A percentile compares a stretch with the other conserved stretches of the same genome.
These are phyloP conservation scores for Marmota monax DNA, from an alignment of 2,113 vertebrate genomes.

Conservation along the genomic window DNA sequence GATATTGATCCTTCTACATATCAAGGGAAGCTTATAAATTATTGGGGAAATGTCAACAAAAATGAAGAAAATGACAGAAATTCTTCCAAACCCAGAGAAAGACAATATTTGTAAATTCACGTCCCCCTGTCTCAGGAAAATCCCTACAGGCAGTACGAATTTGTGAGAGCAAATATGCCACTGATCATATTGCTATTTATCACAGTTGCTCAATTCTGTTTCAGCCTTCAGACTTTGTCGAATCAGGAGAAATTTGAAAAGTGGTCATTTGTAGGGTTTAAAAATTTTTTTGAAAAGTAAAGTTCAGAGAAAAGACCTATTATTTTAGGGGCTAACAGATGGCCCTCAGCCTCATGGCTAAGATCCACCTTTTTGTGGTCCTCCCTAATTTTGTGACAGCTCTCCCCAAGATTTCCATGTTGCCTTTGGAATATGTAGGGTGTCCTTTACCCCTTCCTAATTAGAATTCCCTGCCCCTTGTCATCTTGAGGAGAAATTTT, in stretches of 20 bases:
- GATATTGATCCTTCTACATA: slow-evolving; percentile 72
- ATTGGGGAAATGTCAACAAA: slow-evolving; percentile 82
- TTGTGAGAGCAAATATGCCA: slow-evolving; percentile 65
- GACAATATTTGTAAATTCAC: slow-evolving; percentile 79
- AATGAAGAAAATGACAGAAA: slow-evolving; percentile 75
- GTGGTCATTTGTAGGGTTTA: neutral
- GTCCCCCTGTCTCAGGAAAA: slow-evolving; percentile 45
- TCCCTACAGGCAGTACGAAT: slow-evolving; percentile 67
- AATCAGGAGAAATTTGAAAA: slow-evolving; percentile 75
- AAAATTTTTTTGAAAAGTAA: slow-evolving; percentile 53
- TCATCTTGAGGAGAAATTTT: neutral
- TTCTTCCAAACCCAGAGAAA: slow-evolving; percentile 59
- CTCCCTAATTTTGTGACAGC: slow-evolving; percentile 11
- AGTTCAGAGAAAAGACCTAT: slow-evolving; percentile 43
- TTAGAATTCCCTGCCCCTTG: neutral
- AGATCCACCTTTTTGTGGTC: neutral
- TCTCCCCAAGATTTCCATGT: neutral
- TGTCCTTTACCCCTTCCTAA: neutral
- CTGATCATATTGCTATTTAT: slow-evolving; percentile 78
- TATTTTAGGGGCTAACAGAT: slow-evolving; percentile 1
- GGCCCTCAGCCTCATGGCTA: neutral
- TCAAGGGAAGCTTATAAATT: slow-evolving; percentile 80
- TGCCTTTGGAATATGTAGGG: neutral
- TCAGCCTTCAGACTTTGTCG: slow-evolving; percentile 50
- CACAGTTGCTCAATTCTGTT: slow-evolving; percentile 60